Conservation (phyloP, 2,113 vertebrate genomes). For the Menidia beryllina region DNA sequence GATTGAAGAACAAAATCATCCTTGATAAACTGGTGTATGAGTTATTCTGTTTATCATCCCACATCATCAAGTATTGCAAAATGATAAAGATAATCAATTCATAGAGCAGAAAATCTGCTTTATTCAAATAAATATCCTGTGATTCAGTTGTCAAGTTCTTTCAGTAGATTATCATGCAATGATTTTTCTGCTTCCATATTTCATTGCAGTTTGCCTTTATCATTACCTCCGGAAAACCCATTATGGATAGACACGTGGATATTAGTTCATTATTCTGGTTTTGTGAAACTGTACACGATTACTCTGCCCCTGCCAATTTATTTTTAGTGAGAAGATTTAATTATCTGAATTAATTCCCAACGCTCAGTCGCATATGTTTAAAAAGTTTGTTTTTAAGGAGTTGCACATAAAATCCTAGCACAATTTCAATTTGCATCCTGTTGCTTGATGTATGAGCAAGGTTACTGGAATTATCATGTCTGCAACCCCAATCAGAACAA, state of each 20-base stretch:
- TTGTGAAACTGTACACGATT: background rate
- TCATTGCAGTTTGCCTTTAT: background rate
- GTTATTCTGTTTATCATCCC: no score
- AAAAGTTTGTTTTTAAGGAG: background rate
- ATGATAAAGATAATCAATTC: no score
- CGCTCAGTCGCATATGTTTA: background rate
- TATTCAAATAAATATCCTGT: background rate
- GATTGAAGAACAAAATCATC: background rate
- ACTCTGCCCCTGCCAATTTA: background rate
- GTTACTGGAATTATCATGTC: constrained; percentile 40
- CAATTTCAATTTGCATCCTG: constrained; percentile 16
- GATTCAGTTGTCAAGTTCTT: no score
- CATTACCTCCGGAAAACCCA: background rate
- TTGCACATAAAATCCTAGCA: background rate
- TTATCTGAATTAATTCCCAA: background rate
- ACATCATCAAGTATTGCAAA: no score
- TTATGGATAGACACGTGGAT: background rate
- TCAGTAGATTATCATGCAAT: background rate
- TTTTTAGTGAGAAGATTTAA: background rate
- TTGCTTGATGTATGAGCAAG: constrained; percentile 45
- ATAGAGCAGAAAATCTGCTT: background rate
- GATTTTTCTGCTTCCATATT: background rate
- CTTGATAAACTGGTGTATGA: background rate
- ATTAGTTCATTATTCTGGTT: background rate
- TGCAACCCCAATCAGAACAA: constrained; percentile 31